Evolutionary conservation across 1,140 invertebrate species (phyloP).

Genomic region (Eriosoma lanigerum): DNA sequence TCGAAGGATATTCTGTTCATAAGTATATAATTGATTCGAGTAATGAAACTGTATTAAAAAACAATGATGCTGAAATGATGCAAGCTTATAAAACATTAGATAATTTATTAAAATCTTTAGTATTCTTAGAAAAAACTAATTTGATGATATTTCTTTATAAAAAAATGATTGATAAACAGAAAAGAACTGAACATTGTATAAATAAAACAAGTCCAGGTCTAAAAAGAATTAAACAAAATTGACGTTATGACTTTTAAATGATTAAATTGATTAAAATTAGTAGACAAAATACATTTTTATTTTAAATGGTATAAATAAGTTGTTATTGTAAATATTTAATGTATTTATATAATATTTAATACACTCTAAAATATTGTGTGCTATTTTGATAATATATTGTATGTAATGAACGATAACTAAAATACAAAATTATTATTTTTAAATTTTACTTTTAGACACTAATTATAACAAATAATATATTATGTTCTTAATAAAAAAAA

Average conservation of each 20-base stretch:
- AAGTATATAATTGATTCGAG: neutral
- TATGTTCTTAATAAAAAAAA: too few relatives aligned
- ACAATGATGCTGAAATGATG: neutral
- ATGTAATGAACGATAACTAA: neutral
- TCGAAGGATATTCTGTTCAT: neutral
- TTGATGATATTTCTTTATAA: slow-evolving; percentile 30
- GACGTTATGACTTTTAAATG: neutral
- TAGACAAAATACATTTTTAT: neutral
- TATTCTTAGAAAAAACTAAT: neutral
- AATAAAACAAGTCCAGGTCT: neutral
- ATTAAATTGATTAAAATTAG: neutral
- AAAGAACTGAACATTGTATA: neutral
- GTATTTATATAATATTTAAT: neutral
- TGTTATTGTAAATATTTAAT: neutral
- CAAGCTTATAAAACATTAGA: neutral
- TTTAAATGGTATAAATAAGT: neutral
- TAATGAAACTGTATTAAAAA: neutral
- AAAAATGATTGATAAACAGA: slow-evolving; percentile 31
- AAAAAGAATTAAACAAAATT: neutral
- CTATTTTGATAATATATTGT: neutral
- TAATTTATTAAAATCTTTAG: slow-evolving; percentile 2
- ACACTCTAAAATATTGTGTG: neutral
- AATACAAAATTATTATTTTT: too few relatives aligned
- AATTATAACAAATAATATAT: too few relatives aligned
- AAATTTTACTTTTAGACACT: too few relatives aligned